A percentile compares a stretch with the other conserved stretches of the same genome.
These are phyloP conservation scores for Sarotherodon lohbergeri DNA, from an alignment of 2,113 vertebrate species.

Conservation along the genomic window DNA sequence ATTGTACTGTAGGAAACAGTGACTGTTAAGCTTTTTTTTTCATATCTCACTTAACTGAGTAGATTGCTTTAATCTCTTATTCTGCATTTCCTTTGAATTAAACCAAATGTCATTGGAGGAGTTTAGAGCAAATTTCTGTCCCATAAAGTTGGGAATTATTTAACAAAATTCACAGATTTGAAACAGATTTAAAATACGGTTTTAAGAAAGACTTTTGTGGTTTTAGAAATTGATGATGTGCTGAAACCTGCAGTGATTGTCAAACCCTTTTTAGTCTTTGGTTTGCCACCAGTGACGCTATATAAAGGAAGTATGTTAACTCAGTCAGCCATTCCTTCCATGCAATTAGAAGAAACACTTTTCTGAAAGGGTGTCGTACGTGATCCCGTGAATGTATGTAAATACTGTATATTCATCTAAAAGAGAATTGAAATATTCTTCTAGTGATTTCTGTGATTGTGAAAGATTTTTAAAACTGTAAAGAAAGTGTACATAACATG, in stretches of 20 bases:
- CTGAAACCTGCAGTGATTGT: neutral
- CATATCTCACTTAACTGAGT: neutral
- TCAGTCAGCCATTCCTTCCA: constrained; percentile 80
- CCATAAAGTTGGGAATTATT: neutral
- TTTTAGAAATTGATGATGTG: neutral
- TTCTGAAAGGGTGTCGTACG: constrained; percentile 66
- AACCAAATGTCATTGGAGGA: constrained; percentile 1
- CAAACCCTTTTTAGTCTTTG: neutral
- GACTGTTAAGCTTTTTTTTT: neutral
- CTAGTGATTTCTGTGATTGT: constrained; percentile 77
- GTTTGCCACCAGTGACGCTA: neutral
- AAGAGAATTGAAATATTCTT: constrained; percentile 78
- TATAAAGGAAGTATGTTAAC: constrained; percentile 15
- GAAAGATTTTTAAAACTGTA: constrained; percentile 63
- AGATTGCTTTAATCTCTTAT: neutral
- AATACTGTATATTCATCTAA: constrained; percentile 79
- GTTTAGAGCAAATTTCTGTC: neutral
- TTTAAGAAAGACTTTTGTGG: neutral
- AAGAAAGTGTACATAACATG: constrained; percentile 67
- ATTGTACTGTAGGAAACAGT: constrained; percentile 10
- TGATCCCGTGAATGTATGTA: constrained; percentile 96
- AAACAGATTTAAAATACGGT: neutral
- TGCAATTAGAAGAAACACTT: constrained; percentile 61
- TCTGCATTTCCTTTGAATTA: neutral
- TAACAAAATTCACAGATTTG: neutral